These are phyloP conservation scores for Mimachlamys varia DNA, from an alignment of 2,888 invertebrate genomes.

Conservation along the genomic window DNA sequence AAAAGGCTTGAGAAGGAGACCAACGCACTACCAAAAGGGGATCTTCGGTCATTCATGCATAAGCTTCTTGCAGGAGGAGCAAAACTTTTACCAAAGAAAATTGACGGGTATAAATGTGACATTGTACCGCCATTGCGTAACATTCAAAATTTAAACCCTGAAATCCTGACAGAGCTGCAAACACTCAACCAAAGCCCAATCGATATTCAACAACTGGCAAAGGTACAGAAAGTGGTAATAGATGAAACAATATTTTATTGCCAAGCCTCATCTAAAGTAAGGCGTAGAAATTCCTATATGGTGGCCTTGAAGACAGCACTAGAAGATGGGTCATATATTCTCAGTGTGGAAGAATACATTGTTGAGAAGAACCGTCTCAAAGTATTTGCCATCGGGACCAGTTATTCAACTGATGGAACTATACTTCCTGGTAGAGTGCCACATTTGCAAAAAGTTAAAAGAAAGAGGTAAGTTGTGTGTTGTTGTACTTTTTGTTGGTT, in stretches of 20 bases:
- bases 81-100: not conserved
- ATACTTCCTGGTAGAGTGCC: not conserved
- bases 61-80: not conserved
- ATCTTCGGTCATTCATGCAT: not conserved
- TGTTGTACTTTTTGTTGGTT: too few relatives aligned
- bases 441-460: not conserved
- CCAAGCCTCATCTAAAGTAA: not conserved
- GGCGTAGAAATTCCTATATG: constrained; percentile 21
- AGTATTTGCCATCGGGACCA: too few relatives aligned
- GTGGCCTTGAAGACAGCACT: not conserved
- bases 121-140: not conserved
- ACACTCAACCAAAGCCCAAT: not conserved
- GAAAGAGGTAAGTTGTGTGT: too few relatives aligned
- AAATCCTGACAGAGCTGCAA: not conserved
- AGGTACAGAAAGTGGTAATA: not conserved
- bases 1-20: too few relatives aligned
- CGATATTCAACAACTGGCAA: not conserved
- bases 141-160: not conserved
- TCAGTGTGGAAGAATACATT: not conserved
- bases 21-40: not conserved
- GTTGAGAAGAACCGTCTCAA: not conserved
- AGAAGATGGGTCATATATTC: not conserved
- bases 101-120: not conserved
- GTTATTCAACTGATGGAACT: too few relatives aligned
- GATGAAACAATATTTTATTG: constrained; percentile 25